phyloP scores from a whole-genome alignment of 2,888 invertebrate genomes.

The Ernsta delagoae region DNA sequence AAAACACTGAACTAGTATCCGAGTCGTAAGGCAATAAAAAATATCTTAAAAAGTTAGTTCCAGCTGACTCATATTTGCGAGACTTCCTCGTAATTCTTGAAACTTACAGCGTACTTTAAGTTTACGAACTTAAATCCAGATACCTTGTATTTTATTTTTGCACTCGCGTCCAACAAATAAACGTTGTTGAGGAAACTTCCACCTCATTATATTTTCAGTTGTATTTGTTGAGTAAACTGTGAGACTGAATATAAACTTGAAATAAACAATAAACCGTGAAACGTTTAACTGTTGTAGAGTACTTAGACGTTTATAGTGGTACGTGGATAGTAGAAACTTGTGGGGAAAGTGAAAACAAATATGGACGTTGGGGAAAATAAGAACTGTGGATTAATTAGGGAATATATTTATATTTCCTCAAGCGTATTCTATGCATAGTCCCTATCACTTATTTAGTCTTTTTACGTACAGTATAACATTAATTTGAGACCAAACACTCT shows the following conservation, averaged over 20 bases:
- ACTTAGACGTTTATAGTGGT: background rate
- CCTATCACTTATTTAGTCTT: background rate
- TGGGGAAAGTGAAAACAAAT: too few relatives aligned
- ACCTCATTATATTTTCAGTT: slow-evolving; percentile 21
- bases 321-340: background rate
- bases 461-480: too few relatives aligned
- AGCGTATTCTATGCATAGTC: too few relatives aligned
- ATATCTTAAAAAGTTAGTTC: slow-evolving; percentile 26
- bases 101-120: slow-evolving; percentile 13
- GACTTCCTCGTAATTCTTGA: slow-evolving; percentile 29
- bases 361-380: too few relatives aligned
- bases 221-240: slow-evolving; percentile 4
- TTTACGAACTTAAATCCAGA: slow-evolving; percentile 28
- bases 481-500: too few relatives aligned
- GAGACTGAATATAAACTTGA: background rate
- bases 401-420: too few relatives aligned
- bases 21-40: slow-evolving; percentile 25
- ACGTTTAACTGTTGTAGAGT: background rate
- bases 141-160: slow-evolving; percentile 23
- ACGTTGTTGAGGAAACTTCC: slow-evolving; percentile 18
- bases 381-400: too few relatives aligned
- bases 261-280: background rate
- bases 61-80: slow-evolving; percentile 27
- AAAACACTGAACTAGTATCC: background rate
- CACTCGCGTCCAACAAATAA: slow-evolving; percentile 28